Conservation (phyloP, 2,888 invertebrate genomes). For the Desoria tigrina region DNA sequence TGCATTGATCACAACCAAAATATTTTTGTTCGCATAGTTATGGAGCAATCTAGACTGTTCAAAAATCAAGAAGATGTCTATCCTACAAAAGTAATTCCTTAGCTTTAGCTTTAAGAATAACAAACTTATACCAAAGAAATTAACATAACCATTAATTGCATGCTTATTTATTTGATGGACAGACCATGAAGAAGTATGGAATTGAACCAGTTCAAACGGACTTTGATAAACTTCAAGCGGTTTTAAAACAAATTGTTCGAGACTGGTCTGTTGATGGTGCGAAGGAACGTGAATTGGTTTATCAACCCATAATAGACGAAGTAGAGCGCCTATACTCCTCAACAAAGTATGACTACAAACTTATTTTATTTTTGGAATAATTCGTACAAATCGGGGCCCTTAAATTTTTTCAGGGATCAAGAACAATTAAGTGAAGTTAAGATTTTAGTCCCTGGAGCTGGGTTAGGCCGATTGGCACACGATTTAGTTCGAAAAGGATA, state of each 20-base stretch:
- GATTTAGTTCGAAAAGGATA: conserved; percentile 89
- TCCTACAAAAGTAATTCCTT: conserved; percentile 29
- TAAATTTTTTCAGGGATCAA: conserved; percentile 23
- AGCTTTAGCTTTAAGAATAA: not conserved
- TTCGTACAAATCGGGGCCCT: too few species aligned
- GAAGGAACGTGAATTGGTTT: conserved; percentile 80
- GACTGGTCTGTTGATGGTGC: conserved; percentile 91
- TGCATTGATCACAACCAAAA: conserved; percentile 72
- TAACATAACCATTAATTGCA: too few species aligned
- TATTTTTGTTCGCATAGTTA: conserved; percentile 70
- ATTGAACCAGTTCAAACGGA: conserved; percentile 57
- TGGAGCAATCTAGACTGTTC: conserved; percentile 80
- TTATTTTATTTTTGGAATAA: too few species aligned
- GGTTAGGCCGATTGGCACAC: conserved; percentile 88
- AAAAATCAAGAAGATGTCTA: conserved; percentile 63
- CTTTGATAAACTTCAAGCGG: conserved; percentile 84
- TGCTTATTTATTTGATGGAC: conserved; percentile 13
- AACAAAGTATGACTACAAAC: not conserved
- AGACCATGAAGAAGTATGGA: conserved; percentile 19
- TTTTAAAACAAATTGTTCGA: conserved; percentile 91
- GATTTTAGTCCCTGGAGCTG: conserved; percentile 94
- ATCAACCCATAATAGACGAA: conserved; percentile 84
- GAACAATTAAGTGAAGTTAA: conserved; percentile 59
- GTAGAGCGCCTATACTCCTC: conserved; percentile 60
- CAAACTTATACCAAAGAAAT: too few species aligned